Evolutionary conservation across 1,140 invertebrate species (phyloP).

Genomic region (Drosophila repletoides): DNA sequence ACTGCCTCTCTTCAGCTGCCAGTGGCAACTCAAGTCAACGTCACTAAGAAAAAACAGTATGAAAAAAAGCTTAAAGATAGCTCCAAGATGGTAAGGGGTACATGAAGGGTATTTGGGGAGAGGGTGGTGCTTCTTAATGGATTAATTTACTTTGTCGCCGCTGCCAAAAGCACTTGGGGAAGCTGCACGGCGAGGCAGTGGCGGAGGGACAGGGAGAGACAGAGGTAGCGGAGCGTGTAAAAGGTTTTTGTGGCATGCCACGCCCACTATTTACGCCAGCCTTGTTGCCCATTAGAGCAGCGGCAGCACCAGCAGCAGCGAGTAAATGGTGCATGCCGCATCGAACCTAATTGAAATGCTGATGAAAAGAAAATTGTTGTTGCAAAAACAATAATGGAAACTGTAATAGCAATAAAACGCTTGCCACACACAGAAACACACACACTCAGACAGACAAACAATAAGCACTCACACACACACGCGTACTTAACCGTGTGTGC

Average conservation of each 20-base stretch:
- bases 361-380: slow-evolving; percentile 74
- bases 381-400: slow-evolving; percentile 77
- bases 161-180: slow-evolving; percentile 61
- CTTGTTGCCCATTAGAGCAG: slow-evolving; percentile 11
- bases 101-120: too few species aligned
- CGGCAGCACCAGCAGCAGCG: not conserved
- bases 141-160: slow-evolving; percentile 79
- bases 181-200: slow-evolving; percentile 9
- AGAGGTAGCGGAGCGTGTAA: slow-evolving; percentile 63
- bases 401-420: slow-evolving; percentile 69
- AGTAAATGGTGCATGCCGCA: slow-evolving; percentile 52
- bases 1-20: slow-evolving; percentile 23
- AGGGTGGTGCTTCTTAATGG: slow-evolving; percentile 49
- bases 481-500: slow-evolving; percentile 33
- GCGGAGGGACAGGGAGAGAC: not conserved
- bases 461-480: slow-evolving; percentile 18
- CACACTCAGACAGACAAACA: slow-evolving; percentile 7
- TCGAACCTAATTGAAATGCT: slow-evolving; percentile 75
- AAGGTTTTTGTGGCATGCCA: slow-evolving; percentile 61
- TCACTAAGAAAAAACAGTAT: slow-evolving; percentile 40
- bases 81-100: not conserved
- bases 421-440: slow-evolving; percentile 38
- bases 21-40: slow-evolving; percentile 62
- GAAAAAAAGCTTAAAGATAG: slow-evolving; percentile 41
- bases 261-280: slow-evolving; percentile 27